Evolutionary conservation across 2,113 vertebrate genomes (phyloP).

Genomic region (Phoenicopterus ruber): DNA sequence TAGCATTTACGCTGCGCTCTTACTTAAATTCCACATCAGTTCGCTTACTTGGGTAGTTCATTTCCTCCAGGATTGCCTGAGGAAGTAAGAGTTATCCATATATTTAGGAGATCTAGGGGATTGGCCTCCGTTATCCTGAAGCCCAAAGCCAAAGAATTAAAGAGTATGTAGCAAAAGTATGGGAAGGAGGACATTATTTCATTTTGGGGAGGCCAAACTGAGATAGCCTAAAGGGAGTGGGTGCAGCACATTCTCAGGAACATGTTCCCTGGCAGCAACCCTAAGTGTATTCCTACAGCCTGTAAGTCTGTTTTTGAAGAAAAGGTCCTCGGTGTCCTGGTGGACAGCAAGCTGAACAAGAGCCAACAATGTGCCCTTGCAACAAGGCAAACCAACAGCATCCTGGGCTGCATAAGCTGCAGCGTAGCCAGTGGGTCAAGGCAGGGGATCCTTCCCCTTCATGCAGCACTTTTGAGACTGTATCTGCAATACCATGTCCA

Average conservation of each 20-base stretch:
- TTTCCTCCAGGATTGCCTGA: neutral
- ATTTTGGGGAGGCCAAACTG: neutral
- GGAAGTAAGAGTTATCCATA: neutral
- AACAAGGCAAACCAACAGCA: neutral
- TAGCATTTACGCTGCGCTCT: neutral
- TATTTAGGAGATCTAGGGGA: neutral
- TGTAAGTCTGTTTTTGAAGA: neutral
- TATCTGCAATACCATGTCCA: neutral
- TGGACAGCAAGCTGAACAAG: neutral
- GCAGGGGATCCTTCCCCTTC: neutral
- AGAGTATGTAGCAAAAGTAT: neutral
- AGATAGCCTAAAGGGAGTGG: neutral
- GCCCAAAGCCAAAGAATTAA: neutral
- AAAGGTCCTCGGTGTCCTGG: neutral
- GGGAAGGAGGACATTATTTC: neutral
- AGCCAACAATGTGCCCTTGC: fast-evolving
- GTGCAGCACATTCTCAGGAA: neutral
- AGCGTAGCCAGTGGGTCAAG: neutral
- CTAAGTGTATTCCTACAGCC: neutral
- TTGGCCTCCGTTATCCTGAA: neutral
- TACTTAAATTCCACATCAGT: neutral
- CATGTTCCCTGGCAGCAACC: neutral
- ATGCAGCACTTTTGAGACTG: fast-evolving
- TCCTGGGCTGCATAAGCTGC: neutral
- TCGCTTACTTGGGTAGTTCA: neutral